These are phyloP conservation scores for Sprattus sprattus DNA, from an alignment of 2,113 vertebrate genomes.

Conservation along the genomic window DNA sequence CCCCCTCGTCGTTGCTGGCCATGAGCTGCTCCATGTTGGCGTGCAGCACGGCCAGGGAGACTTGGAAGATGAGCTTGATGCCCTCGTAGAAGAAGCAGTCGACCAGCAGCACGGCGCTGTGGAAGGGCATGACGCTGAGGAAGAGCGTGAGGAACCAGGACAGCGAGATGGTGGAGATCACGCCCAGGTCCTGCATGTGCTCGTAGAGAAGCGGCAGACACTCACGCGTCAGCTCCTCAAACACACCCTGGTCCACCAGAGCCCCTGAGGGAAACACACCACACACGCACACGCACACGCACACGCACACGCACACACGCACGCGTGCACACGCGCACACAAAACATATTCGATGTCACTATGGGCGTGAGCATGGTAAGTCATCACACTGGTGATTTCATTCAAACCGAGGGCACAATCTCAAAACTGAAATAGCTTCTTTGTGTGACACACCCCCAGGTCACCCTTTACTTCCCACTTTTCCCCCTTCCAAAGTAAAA, in stretches of 20 bases:
- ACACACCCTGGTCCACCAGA: conserved; percentile 94
- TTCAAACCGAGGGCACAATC: too few relatives aligned
- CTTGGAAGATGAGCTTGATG: conserved; percentile 92
- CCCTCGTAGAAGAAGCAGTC: conserved; percentile 98
- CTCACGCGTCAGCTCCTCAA: conserved; percentile 89
- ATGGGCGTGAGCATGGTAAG: too few relatives aligned
- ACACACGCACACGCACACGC: conserved; percentile 69
- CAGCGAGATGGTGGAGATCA: conserved; percentile 94
- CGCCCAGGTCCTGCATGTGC: conserved; percentile 93
- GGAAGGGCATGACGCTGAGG: conserved; percentile 95
- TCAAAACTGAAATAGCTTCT: too few relatives aligned
- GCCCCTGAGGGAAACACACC: conserved; percentile 80
- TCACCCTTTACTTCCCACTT: too few relatives aligned
- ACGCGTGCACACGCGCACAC: too few relatives aligned
- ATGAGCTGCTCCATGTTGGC: conserved; percentile 89
- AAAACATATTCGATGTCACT: too few relatives aligned
- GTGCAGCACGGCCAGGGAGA: conserved; percentile 91
- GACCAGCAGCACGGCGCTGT: conserved; percentile 89
- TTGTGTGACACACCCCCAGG: too few relatives aligned
- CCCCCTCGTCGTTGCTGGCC: conserved; percentile 88
- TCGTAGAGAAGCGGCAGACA: conserved; percentile 87
- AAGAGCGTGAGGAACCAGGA: conserved; percentile 98
- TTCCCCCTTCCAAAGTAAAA: too few relatives aligned
- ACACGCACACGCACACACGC: background rate
- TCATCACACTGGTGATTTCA: too few relatives aligned